Base-by-base conservation (phyloP, 2,797 vertebrate genomes). In the Pangasius krempfi region DNA sequence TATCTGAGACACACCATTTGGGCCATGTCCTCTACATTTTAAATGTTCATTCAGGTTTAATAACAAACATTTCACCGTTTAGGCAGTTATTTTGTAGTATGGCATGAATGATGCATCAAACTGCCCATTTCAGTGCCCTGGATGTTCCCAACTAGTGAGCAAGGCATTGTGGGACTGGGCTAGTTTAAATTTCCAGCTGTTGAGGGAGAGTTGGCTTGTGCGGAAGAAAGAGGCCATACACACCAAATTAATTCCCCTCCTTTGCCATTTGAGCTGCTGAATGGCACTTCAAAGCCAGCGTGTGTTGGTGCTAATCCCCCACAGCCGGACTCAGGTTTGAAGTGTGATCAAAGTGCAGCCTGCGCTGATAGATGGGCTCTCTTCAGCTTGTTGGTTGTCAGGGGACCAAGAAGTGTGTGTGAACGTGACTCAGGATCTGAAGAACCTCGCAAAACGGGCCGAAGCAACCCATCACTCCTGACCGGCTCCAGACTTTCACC, bases 321-420 rank as follows among this genome's bases (percentile, higher is more conserved):
- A 79, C 86, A 75, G 85, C 88, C 90, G 90, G 92, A 93, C 93
- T 91, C 85, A 80, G 92, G 89, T 93, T 94, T 91, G n/a, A 93
- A 92, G 93, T 83, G 92, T 93, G 95, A 95, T 96, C 96, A 96
- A 96, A 96, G 95, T 94, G 91, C 92, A 92, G 91, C 89, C 92
- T 88, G 88, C 84, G 91, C 93, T 95, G 94, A 95, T 94, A 92
- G 94, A 95, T 94, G 94, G 92, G 88, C 89, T 90, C 91, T 86
- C 89, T 93, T 84, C 84, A 90, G 92, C 90, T 89, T 90, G 90
- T 60, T 91, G 88, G 87, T 92, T 93, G 92, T 93, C 89, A 84
- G 89, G 91, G 89, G 90, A 93, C 92, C 93, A 92, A 92, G 93
- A 95, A 93, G 93, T 93, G 56, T 90, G 93, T 93, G 87, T 4